phyloP scores from a whole-genome alignment of 2,113 vertebrate genomes.

The Monarcha castaneiventris region DNA sequence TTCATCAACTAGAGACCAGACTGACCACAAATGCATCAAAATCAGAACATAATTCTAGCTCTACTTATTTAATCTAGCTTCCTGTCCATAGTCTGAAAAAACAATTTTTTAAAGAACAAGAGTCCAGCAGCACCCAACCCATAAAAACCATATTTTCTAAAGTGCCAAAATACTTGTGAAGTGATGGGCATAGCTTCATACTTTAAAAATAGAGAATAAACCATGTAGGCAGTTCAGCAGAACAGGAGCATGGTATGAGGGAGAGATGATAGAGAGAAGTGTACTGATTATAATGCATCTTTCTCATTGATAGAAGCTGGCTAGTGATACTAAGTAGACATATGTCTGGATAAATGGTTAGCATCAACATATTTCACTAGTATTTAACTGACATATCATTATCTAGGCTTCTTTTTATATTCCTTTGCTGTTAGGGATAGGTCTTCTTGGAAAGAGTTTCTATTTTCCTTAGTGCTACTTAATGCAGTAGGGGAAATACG shows the following conservation, averaged over 20 bases:
- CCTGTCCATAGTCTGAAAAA: background rate
- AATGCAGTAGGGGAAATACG: background rate
- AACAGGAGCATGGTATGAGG: background rate
- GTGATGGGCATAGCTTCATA: background rate
- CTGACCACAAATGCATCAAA: background rate
- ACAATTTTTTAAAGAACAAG: background rate
- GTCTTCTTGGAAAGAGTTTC: background rate
- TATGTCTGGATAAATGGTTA: slow-evolving; percentile 2
- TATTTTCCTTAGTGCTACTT: background rate
- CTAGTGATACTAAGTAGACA: background rate
- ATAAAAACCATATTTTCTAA: background rate
- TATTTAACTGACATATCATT: background rate
- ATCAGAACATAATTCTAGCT: background rate
- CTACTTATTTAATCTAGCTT: background rate
- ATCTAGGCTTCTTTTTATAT: slow-evolving; percentile 11
- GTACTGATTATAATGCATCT: background rate
- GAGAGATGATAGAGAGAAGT: background rate
- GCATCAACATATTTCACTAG: background rate
- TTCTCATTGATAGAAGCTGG: background rate
- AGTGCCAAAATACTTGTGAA: background rate
- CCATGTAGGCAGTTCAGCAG: background rate
- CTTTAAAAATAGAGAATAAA: background rate
- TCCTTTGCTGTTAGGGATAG: background rate
- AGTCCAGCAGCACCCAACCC: background rate
- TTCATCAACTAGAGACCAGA: rapidly evolving